phyloP scores from a whole-genome alignment of 1,140 invertebrate species.

The Rhopalosiphum padi region DNA sequence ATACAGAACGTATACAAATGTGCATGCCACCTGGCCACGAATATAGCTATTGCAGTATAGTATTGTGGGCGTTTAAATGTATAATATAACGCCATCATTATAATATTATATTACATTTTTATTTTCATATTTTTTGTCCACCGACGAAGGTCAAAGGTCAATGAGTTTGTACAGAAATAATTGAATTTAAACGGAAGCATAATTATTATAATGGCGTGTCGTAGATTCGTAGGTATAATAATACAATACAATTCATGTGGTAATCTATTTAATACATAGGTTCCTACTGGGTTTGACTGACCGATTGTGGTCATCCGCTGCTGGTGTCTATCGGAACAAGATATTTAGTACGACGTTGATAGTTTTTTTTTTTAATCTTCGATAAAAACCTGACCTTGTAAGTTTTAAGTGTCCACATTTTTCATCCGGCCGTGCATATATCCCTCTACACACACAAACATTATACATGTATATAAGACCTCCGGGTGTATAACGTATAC shows the following conservation, averaged over 20 bases:
- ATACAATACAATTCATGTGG: neutral
- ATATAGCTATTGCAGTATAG: neutral
- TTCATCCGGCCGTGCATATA: neutral
- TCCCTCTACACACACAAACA: neutral
- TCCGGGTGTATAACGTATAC: neutral
- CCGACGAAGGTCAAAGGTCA: neutral
- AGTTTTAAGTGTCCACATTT: conserved; percentile 5
- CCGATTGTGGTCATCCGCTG: neutral
- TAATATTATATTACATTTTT: neutral
- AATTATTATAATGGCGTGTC: neutral
- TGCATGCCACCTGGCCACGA: neutral
- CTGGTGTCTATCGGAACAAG: neutral
- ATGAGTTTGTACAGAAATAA: neutral
- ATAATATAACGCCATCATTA: neutral
- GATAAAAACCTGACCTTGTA: neutral
- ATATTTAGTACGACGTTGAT: neutral
- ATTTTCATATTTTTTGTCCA: no score
- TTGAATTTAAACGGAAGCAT: neutral
- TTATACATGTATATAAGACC: neutral
- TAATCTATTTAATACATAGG: neutral
- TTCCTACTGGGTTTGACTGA: neutral
- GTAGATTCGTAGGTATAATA: no score
- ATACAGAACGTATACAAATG: neutral
- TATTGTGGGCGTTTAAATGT: neutral
- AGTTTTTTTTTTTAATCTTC: neutral